Evolutionary conservation across 2,113 vertebrate genomes (phyloP).

Genomic region (Tachysurus fulvidraco): DNA sequence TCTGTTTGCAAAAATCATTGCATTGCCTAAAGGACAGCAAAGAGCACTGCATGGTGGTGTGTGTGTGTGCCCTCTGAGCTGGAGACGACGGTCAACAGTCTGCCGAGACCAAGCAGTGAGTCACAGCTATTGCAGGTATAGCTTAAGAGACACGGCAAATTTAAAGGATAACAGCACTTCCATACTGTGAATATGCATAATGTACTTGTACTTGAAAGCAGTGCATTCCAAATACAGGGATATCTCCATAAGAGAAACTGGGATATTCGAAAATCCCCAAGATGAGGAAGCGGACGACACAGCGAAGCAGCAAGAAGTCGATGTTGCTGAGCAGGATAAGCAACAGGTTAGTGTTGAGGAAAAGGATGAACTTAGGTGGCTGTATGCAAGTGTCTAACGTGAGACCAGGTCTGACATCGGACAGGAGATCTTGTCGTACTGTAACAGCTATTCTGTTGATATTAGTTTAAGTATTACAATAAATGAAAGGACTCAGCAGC

Average conservation of each 20-base stretch:
- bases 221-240: conserved; percentile 47
- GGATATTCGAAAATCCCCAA: too few species aligned
- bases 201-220: conserved; percentile 28
- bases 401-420: too few species aligned
- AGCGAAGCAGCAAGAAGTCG: background rate
- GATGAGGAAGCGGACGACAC: too few species aligned
- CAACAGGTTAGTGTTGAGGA: too few species aligned
- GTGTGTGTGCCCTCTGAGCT: conserved; percentile 51
- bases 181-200: conserved; percentile 49
- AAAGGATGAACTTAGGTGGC: too few species aligned
- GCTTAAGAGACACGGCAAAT: conserved; percentile 43
- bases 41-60: conserved; percentile 40
- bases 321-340: too few species aligned
- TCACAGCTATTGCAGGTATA: conserved; percentile 48
- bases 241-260: conserved; percentile 8
- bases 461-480: too few species aligned
- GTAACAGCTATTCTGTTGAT: too few species aligned
- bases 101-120: conserved; percentile 39
- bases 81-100: conserved; percentile 31
- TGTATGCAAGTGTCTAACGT: too few species aligned
- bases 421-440: too few species aligned
- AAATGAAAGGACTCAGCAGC: too few species aligned
- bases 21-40: conserved; percentile 45
- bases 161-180: conserved; percentile 50
- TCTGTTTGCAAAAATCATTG: conserved; percentile 28